Percentiles rank a stretch among this genome's conserved stretches.
Evolutionary conservation across 2,888 invertebrate species (phyloP).

Genomic region (Patella ulyssiponensis): DNA sequence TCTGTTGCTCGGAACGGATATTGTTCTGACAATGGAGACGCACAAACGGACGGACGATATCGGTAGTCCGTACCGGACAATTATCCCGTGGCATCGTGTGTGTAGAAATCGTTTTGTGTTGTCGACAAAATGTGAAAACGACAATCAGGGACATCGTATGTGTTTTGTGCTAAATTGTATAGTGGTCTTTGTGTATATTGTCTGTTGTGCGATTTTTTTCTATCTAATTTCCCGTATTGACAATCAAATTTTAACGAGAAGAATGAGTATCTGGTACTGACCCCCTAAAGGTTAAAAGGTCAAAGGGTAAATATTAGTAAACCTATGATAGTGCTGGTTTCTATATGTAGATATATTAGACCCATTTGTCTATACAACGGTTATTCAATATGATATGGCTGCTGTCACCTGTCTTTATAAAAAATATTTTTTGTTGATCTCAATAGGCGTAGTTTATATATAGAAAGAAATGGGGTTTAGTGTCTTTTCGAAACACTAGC

Average conservation of each 20-base stretch:
- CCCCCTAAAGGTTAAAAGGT: not conserved
- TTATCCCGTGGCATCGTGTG: not conserved
- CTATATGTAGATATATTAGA: not conserved
- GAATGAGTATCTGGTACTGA: too few relatives aligned
- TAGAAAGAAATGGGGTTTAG: too few relatives aligned
- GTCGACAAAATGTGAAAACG: slow-evolving; percentile 9
- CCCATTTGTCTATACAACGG: too few relatives aligned
- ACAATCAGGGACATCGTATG: not conserved
- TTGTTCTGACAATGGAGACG: too few relatives aligned
- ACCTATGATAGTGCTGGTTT: slow-evolving; percentile 5
- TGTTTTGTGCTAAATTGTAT: slow-evolving; percentile 9
- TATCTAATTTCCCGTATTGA: too few relatives aligned
- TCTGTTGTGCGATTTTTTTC: not conserved
- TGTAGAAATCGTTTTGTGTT: slow-evolving; percentile 11
- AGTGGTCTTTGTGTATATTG: not conserved
- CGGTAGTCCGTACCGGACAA: not conserved
- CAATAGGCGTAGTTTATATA: too few relatives aligned
- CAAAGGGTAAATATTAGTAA: not conserved
- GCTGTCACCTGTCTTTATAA: too few relatives aligned
- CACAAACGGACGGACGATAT: not conserved
- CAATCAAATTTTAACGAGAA: too few relatives aligned
- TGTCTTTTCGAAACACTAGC: too few relatives aligned
- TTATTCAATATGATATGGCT: too few relatives aligned
- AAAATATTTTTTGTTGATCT: too few relatives aligned
- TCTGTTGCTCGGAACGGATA: too few relatives aligned